phyloP scores from a whole-genome alignment of 1,140 invertebrate species.

The Meloidogyne exigua region DNA sequence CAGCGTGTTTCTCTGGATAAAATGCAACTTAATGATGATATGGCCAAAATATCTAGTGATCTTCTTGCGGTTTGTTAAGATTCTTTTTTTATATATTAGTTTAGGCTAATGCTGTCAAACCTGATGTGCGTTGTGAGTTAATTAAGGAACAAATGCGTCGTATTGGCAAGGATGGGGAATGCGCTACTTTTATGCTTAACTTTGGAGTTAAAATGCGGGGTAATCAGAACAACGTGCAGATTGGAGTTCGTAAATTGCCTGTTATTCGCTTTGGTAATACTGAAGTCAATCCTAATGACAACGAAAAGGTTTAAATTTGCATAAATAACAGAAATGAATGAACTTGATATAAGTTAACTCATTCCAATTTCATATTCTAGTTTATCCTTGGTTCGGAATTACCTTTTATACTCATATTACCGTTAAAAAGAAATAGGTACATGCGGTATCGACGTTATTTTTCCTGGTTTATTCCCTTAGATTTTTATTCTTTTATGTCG shows the following conservation, averaged over 20 bases:
- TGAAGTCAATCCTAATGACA: neutral
- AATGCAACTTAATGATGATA: slow-evolving; percentile 16
- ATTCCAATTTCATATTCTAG: neutral
- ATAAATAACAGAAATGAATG: no score
- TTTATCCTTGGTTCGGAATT: no score
- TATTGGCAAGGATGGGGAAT: neutral
- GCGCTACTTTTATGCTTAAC: neutral
- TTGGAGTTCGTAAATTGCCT: slow-evolving; percentile 2
- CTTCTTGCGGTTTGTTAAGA: slow-evolving; percentile 12
- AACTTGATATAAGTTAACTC: no score
- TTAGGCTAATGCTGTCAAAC: slow-evolving; percentile 10
- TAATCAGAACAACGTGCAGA: neutral
- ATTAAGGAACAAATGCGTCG: slow-evolving; percentile 12
- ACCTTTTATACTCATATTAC: no score
- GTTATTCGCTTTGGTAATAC: slow-evolving; percentile 6
- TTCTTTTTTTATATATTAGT: neutral
- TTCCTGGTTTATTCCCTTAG: no score
- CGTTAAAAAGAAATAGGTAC: no score
- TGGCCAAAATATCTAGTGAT: slow-evolving; percentile 27
- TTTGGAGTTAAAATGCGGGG: slow-evolving; percentile 14
- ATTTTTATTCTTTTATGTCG: no score
- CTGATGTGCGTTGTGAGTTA: neutral
- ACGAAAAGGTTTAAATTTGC: neutral
- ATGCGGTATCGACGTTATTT: no score
- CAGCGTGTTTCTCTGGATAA: slow-evolving; percentile 32